phyloP scores from a whole-genome alignment of 2,797 vertebrate genomes.

The Delichon dasypus region DNA sequence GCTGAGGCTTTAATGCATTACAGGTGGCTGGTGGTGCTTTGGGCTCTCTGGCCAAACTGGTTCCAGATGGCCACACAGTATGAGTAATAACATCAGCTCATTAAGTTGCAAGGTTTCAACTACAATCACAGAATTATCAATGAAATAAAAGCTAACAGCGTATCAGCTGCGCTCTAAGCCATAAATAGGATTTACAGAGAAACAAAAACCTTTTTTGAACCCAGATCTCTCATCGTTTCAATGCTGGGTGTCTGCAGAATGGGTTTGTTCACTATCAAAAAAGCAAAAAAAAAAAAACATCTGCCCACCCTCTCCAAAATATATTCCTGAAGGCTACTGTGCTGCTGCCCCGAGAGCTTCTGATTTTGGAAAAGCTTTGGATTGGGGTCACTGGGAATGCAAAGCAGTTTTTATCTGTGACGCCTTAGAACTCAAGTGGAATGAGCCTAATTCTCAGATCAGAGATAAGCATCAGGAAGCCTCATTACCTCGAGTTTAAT shows the following conservation, averaged over 20 bases:
- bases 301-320: background rate
- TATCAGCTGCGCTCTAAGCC: slow-evolving; percentile 67
- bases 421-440: slow-evolving; percentile 48
- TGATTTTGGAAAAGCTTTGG: slow-evolving; percentile 50
- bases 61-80: slow-evolving; percentile 82
- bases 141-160: slow-evolving; percentile 71
- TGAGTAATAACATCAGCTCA: slow-evolving; percentile 78
- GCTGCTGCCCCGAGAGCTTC: background rate
- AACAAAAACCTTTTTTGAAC: slow-evolving; percentile 56
- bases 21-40: slow-evolving; percentile 77
- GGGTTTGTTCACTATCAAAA: slow-evolving; percentile 55
- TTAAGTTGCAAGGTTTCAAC: slow-evolving; percentile 76
- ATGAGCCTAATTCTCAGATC: slow-evolving; percentile 25
- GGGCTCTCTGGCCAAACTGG: slow-evolving; percentile 74
- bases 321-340: slow-evolving; percentile 22
- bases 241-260: slow-evolving; percentile 14
- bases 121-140: slow-evolving; percentile 74
- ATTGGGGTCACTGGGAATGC: slow-evolving; percentile 50
- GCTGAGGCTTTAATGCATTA: slow-evolving; percentile 79
- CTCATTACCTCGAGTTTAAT: slow-evolving; percentile 13
- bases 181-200: slow-evolving; percentile 73
- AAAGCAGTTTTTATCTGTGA: slow-evolving; percentile 48
- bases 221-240: slow-evolving; percentile 14
- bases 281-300: background rate
- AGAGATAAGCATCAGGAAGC: slow-evolving; percentile 40